Percentiles rank a stretch among this genome's conserved stretches.
Conservation (phyloP, 2,888 invertebrate species). For the Drosophila flavopinicola region DNA sequence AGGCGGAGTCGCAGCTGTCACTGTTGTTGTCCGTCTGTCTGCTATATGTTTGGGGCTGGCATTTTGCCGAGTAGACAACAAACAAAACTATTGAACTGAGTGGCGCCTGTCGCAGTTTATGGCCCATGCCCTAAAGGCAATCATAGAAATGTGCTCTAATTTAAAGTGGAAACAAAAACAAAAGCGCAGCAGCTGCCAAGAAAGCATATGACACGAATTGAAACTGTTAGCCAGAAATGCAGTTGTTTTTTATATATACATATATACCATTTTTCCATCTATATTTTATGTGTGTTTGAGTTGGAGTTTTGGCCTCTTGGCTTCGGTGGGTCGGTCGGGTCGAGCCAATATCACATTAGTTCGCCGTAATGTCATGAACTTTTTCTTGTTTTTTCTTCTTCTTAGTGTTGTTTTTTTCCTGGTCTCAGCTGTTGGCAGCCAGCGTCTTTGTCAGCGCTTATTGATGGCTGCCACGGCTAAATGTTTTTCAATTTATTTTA, state of each 20-base stretch:
- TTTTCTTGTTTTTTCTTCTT: constrained; percentile 27
- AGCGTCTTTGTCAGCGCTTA: constrained; percentile 76
- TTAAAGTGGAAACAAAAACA: constrained; percentile 63
- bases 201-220: constrained; percentile 44
- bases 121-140: constrained; percentile 61
- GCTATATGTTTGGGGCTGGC: constrained; percentile 46
- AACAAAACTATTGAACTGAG: constrained; percentile 72
- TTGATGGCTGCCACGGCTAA: constrained; percentile 74
- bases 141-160: constrained; percentile 79
- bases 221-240: constrained; percentile 65
- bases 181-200: constrained; percentile 65
- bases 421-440: constrained; percentile 76
- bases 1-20: constrained; percentile 39
- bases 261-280: constrained; percentile 29
- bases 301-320: constrained; percentile 44
- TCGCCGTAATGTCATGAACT: constrained; percentile 75
- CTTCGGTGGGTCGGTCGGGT: constrained; percentile 25
- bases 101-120: constrained; percentile 77
- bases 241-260: constrained; percentile 53
- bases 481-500: constrained; percentile 80
- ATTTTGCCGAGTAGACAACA: constrained; percentile 74
- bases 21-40: constrained; percentile 27
- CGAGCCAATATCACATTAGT: constrained; percentile 75
- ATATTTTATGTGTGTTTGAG: constrained; percentile 68
- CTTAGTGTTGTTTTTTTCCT: constrained; percentile 2